phyloP scores from a whole-genome alignment of 2,888 invertebrate species.

The Entomobrya proxima region DNA sequence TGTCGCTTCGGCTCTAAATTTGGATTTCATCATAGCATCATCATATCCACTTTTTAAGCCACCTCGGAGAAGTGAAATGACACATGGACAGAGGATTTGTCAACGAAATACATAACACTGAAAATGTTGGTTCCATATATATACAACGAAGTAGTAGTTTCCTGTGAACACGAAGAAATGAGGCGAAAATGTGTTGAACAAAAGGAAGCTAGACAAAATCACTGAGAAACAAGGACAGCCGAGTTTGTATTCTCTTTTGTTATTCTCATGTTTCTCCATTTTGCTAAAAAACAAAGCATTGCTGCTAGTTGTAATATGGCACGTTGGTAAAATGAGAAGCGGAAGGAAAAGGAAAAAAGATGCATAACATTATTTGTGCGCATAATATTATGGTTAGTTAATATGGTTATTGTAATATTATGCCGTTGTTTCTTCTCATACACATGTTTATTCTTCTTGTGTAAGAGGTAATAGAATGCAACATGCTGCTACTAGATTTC shows the following conservation, averaged over 20 bases:
- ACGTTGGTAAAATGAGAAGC: conserved; percentile 25
- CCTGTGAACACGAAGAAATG: background rate
- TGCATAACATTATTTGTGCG: background rate
- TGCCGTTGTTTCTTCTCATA: conserved; percentile 1
- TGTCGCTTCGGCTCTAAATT: background rate
- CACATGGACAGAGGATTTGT: conserved; percentile 26
- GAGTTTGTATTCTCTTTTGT: too few relatives aligned
- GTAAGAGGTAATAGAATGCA: background rate
- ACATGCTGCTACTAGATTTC: conserved; percentile 32
- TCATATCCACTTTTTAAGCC: background rate
- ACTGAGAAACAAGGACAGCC: background rate
- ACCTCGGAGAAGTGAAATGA: conserved; percentile 18
- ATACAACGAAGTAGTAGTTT: background rate
- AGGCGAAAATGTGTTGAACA: conserved; percentile 1
- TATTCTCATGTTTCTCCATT: background rate
- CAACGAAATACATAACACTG: conserved; percentile 18
- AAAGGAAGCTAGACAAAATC: background rate
- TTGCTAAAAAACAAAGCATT: background rate
- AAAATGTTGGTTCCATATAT: background rate
- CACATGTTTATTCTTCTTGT: background rate
- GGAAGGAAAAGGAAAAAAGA: conserved; percentile 27
- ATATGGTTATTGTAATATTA: conserved; percentile 23
- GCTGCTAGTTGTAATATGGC: background rate
- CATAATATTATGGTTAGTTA: conserved; percentile 27
- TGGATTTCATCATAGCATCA: conserved; percentile 2